Conservation (phyloP, 1,140 invertebrate species). For the Bombus cullumanus region DNA sequence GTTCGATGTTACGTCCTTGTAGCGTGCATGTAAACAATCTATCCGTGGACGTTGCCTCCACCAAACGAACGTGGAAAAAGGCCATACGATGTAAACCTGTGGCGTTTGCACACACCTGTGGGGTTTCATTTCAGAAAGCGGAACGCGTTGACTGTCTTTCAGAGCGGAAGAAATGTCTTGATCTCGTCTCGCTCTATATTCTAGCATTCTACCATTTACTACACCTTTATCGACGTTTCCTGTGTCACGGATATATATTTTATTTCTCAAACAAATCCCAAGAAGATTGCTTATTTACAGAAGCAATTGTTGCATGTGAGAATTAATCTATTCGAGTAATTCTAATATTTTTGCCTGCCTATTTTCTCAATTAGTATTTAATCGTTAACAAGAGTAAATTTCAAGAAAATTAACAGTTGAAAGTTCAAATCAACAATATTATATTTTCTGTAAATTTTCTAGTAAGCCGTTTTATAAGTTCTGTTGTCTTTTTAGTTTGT, state of each 20-base stretch:
- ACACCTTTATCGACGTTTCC: neutral
- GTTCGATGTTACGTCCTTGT: neutral
- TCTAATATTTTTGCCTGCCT: too few relatives aligned
- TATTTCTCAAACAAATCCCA: neutral
- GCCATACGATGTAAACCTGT: neutral
- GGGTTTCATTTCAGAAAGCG: constrained; percentile 10
- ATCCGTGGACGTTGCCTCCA: neutral
- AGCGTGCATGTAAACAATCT: constrained; percentile 42
- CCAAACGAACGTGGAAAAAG: neutral
- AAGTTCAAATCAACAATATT: too few relatives aligned
- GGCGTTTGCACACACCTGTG: neutral
- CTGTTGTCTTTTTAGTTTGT: too few relatives aligned
- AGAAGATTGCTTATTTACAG: neutral
- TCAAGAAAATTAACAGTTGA: too few relatives aligned
- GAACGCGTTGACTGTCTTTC: neutral
- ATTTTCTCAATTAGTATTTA: too few relatives aligned
- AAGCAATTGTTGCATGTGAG: neutral
- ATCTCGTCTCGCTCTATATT: neutral
- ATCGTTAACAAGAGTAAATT: too few relatives aligned
- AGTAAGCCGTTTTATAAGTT: too few relatives aligned
- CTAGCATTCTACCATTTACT: neutral
- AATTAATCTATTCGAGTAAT: neutral
- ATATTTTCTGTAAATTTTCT: too few relatives aligned
- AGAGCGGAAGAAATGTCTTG: neutral
- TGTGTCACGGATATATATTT: too few relatives aligned